Base-by-base conservation (phyloP, 2,113 vertebrate genomes). In the Nannospalax galili region DNA sequence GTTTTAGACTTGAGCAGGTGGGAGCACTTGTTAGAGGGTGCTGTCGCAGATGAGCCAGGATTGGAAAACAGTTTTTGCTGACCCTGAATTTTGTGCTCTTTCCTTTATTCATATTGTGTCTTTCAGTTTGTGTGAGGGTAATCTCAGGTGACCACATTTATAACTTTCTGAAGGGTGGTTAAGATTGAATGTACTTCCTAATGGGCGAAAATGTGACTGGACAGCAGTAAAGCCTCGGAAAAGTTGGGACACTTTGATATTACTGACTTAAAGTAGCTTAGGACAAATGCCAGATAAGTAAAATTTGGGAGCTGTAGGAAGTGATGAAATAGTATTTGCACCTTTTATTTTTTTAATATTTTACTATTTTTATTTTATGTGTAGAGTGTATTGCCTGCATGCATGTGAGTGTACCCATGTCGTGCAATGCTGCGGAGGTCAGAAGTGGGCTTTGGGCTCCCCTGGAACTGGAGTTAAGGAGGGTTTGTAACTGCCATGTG, bases 91-190 rank as follows among this genome's bases (percentile, higher is more conserved):
- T 81, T 87, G 60, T 75, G 56, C 32, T 93, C n/a, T 95, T 87
- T 67, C 52, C 16, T 4, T 37, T 45, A 48, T 37, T 1, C 4
- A 52, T 92, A 74, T 65, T 70, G 48, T 28, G 7, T 75, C 2
- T 90, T 91, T 89, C 35, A 60, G 1, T 90, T 91, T 77, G 35
- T 96, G 16, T 56, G 80, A 52, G 60, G 64, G 74, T 80, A 81
- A 32, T 75, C n/a, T 93, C 80, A 88, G 40, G 35, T 93, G 58
- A 65, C 81, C 32, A 74, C 56, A 82, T 92, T 65, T 88, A 94
- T 37, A 92, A 84, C 70, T 81, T 91, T 79, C 85, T 80, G 30
- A 75, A 97, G 28, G 95, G 45, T 32, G 79, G 32, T 91, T 88
- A 78, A 82, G 24, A 62, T 85, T 87, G 42, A 70, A 94, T 82